Percentiles rank a stretch among this genome's conserved stretches.
phyloP scores from a whole-genome alignment of 2,888 invertebrate genomes.

The Orthosia gothica region DNA sequence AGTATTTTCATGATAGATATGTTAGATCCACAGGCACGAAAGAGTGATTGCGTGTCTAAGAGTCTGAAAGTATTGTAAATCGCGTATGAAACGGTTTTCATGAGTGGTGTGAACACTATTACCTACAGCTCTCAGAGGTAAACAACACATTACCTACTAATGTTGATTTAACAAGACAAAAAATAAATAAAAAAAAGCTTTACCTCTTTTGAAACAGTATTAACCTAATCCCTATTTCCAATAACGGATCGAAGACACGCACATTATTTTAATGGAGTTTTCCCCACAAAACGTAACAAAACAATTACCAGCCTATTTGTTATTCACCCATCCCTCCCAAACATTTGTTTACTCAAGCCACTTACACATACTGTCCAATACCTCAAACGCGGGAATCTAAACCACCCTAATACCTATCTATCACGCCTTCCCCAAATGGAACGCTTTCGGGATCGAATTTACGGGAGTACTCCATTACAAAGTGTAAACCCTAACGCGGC shows the following conservation, averaged over 20 bases:
- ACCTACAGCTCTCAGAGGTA: not conserved
- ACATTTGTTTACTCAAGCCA: slow-evolving; percentile 56
- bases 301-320: slow-evolving; percentile 61
- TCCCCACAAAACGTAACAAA: slow-evolving; percentile 43
- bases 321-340: slow-evolving; percentile 48
- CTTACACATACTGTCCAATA: slow-evolving; percentile 56
- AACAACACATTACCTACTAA: not conserved
- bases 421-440: slow-evolving; percentile 64
- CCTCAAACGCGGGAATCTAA: slow-evolving; percentile 53
- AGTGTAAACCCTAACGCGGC: slow-evolving; percentile 66
- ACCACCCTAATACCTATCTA: slow-evolving; percentile 63
- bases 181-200: not conserved
- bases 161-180: not conserved
- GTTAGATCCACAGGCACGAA: not conserved
- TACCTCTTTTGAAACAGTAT: not conserved
- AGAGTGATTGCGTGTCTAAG: not conserved
- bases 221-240: slow-evolving; percentile 7
- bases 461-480: slow-evolving; percentile 68
- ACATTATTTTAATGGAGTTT: slow-evolving; percentile 39
- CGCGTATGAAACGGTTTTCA: not conserved
- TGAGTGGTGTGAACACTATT: not conserved
- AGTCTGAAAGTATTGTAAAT: not conserved
- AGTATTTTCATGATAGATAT: too few species aligned
- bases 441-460: slow-evolving; percentile 67
- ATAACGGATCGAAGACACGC: slow-evolving; percentile 1